Base-by-base conservation (phyloP, 1,140 invertebrate species). In the Acyrthosiphon pisum region DNA sequence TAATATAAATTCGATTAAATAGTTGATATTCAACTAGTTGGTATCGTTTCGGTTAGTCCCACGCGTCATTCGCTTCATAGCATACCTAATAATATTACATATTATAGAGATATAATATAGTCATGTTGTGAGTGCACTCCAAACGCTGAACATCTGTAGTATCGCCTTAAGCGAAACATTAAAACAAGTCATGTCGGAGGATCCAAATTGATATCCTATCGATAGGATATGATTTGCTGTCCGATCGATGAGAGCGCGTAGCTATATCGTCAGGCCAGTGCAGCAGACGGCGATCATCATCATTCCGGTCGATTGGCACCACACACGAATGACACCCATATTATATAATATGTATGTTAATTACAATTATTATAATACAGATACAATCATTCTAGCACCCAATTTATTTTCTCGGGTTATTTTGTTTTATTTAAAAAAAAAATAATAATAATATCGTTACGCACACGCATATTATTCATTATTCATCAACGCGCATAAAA, bases 401-500 rank as follows among this genome's bases (percentile, higher is more conserved):
- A n/a, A 88, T 88, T 88, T 35, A 88, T 88, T 35, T 53, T n/a
- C 0, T 6, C 1, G 46, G 30, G n/a, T 48, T 48, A 48, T 22
- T n/a, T 87, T 35, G 26, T 87, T 87, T 46, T 88, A 88, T 35
- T 35, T 48, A 76, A 68, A 68, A 30, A 60, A n/a, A 68, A n/a
- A 68, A 68, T 18, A n/a, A 76, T 41, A n/a, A 18, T 8, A 18
- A 26, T 35, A n/a, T 48, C 26, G 26, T 48, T 48, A 48, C 18
- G 37, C 35, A 26, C 50, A 14, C 23, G 18, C 37, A 26, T 35
- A 56, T 81, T 81, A 56, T 81, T 91, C 68, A 81, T 91, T 81
- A 91, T 91, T 48, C 44, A 56, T 60, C 53, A 56, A 35, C 89
- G 14, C 20, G 23, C 89, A 48, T 81, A 68, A 68, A 90, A 90